These are phyloP conservation scores for Porites cylindrica DNA, from an alignment of 92 coral and sea anemone genomes.

Conservation along the genomic window DNA sequence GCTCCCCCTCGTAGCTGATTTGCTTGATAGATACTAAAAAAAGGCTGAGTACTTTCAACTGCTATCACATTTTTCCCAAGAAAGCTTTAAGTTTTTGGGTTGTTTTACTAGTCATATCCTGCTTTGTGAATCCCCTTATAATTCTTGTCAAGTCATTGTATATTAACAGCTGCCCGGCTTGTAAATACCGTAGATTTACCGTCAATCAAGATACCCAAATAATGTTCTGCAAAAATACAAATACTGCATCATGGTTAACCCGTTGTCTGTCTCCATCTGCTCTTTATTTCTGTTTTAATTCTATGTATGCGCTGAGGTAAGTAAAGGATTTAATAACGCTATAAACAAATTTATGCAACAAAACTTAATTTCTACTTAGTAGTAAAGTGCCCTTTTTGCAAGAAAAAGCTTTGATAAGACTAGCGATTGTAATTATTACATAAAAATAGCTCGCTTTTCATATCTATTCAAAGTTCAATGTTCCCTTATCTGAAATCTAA, in stretches of 20 bases:
- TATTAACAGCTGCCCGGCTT: conserved; percentile 21
- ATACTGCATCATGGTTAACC: background rate
- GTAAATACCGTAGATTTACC: conserved; percentile 19
- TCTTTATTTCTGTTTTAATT: background rate
- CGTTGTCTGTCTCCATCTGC: background rate
- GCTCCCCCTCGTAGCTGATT: too few relatives aligned
- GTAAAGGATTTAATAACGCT: background rate
- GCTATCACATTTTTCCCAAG: too few relatives aligned
- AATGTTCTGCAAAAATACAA: background rate
- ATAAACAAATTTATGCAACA: background rate
- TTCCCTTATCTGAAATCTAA: too few relatives aligned
- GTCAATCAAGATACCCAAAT: conserved; percentile 11
- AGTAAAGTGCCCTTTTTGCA: background rate
- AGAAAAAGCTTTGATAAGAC: too few relatives aligned
- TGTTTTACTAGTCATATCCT: too few relatives aligned
- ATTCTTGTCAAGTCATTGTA: background rate
- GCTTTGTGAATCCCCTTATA: too few relatives aligned
- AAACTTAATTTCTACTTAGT: background rate
- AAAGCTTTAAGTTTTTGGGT: too few relatives aligned
- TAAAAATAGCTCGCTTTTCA: too few relatives aligned
- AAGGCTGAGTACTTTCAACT: too few relatives aligned
- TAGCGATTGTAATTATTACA: too few relatives aligned
- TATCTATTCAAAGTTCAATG: too few relatives aligned
- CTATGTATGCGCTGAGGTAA: background rate
- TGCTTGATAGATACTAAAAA: too few relatives aligned